Conservation (phyloP, 2,113 vertebrate species). For the Paralichthys olivaceus region DNA sequence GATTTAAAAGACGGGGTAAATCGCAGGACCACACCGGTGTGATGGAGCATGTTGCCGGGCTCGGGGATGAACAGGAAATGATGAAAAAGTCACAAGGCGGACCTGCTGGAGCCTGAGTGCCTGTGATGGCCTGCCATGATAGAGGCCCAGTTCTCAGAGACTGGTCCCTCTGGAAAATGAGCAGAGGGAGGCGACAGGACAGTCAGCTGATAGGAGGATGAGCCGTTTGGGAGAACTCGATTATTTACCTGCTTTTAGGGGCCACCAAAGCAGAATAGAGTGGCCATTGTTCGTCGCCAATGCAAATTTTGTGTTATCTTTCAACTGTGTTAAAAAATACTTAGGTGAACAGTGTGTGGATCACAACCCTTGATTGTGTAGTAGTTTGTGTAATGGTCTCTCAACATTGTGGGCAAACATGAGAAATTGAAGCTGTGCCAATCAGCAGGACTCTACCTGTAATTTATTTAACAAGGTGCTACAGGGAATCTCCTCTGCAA, state of each 20-base stretch:
- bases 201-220: not conserved
- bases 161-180: conserved; percentile 11
- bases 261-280: conserved; percentile 48
- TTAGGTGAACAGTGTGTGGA: conserved; percentile 30
- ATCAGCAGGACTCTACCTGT: conserved; percentile 54
- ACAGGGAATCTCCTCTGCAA: conserved; percentile 59
- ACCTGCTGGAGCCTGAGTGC: conserved; percentile 14
- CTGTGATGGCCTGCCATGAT: conserved; percentile 22
- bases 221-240: conserved; percentile 19
- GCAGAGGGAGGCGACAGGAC: conserved; percentile 5
- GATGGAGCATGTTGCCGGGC: conserved; percentile 64
- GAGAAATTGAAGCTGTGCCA: conserved; percentile 23
- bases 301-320: conserved; percentile 39
- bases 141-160: not conserved
- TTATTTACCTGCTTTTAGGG: conserved; percentile 42
- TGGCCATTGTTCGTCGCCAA: conserved; percentile 47
- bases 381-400: conserved; percentile 21
- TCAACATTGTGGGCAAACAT: conserved; percentile 30
- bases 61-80: not conserved
- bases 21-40: conserved; percentile 96
- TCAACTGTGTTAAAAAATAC: conserved; percentile 32
- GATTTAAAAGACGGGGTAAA: conserved; percentile 94
- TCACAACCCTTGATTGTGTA: conserved; percentile 18
- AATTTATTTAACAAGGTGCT: conserved; percentile 75
- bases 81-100: conserved; percentile 4